Base-by-base conservation (phyloP, 1,140 invertebrate genomes). In the Magallana gigas region DNA sequence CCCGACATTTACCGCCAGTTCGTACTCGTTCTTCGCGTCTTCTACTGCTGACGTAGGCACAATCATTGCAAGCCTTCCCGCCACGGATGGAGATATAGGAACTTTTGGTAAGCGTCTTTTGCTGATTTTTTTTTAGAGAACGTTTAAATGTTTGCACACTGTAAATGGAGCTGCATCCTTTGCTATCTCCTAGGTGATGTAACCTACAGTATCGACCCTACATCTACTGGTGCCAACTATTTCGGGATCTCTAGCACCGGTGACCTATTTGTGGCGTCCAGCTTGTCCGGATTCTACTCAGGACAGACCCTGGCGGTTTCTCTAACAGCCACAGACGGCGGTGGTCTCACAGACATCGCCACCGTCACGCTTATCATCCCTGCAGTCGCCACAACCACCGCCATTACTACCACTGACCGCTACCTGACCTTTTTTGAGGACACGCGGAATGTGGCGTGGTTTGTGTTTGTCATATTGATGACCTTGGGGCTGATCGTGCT, bases 391-490 rank as follows among this genome's bases (percentile, higher is more conserved):
- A 90, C 85, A 11, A 64, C 88, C 5, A 86, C 59, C 1, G 56
- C 68, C 16, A 86, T 57, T 36, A 87, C 84, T 56, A 36, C 87
- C 87, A 85, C 92, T 59, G 83, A 86, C 85, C 16, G 85, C 16
- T 86, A 86, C 18, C n/a, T 86, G 29, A 80, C 85, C 8, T 86
- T 86, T n/a, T 76, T 86, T 29, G 85, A 86, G 56, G 85, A 86
- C 57, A 86, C 85, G 36, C 64, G 62, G 6, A 86, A 86, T n/a
- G 56, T 86, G 1, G 56, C 68, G 1, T 86, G 85, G 85, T 58
- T 86, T 58, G 76, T 76, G 57, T 56, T 58, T 12, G n/a, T 18
- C 9, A 9, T 83, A 14, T 14, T 76, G 68, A 23, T 76, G 12
- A 12, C 23, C 23, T 23, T 76, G 8, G 68, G 68, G 2, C 11